Evolutionary conservation across 2,888 invertebrate species (phyloP).

Genomic region (Epirrhoe alternata): DNA sequence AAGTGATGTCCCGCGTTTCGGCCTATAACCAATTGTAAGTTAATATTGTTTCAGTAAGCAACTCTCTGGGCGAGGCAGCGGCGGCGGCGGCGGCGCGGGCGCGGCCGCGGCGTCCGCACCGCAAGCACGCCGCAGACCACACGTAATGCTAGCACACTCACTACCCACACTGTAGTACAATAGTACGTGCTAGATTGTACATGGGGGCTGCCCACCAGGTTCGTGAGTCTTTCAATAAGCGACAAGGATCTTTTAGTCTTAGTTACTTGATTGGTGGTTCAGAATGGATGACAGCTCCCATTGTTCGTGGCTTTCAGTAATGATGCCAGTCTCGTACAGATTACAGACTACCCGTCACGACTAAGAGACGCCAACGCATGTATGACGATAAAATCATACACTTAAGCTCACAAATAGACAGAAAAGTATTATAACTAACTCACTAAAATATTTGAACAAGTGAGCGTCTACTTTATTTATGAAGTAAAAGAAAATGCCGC

Average conservation of each 20-base stretch:
- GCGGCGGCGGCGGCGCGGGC: conserved; percentile 48
- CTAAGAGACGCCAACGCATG: conserved; percentile 1
- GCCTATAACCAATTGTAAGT: too few relatives aligned
- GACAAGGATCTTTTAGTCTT: neutral
- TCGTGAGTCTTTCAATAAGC: neutral
- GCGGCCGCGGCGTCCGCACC: conserved; percentile 59
- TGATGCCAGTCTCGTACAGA: neutral
- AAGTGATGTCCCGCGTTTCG: too few relatives aligned
- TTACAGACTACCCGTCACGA: neutral
- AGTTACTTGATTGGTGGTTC: neutral
- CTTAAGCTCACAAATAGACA: neutral
- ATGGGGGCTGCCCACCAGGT: neutral
- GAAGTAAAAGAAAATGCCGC: conserved; percentile 6
- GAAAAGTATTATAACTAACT: neutral
- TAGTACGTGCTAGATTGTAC: conserved; percentile 13
- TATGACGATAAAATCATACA: conserved; percentile 24
- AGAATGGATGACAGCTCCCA: conserved; percentile 1
- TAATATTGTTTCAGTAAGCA: conserved; percentile 37
- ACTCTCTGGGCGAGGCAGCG: conserved; percentile 11
- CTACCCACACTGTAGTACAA: conserved; percentile 7
- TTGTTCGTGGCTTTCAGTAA: neutral
- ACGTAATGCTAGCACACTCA: conserved; percentile 56
- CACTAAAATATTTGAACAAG: neutral
- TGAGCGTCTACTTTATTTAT: too few relatives aligned
- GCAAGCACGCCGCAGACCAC: conserved; percentile 69